Conservation (phyloP, 2,113 vertebrate species). For the Gavia stellata region DNA sequence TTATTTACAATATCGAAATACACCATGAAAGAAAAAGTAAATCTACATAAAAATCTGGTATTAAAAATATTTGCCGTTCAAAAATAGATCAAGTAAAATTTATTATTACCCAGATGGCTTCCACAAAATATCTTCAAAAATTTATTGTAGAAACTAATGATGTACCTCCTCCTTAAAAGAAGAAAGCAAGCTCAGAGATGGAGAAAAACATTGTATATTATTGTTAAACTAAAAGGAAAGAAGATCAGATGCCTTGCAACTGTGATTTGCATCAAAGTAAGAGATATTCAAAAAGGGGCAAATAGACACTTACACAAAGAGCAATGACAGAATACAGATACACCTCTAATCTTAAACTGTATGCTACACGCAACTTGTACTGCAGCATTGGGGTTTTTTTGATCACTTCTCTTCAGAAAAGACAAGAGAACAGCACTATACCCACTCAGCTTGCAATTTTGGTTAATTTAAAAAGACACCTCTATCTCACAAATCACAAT, state of each 20-base stretch:
- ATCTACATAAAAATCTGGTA: neutral
- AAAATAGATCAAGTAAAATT: neutral
- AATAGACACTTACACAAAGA: neutral
- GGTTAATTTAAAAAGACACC: neutral
- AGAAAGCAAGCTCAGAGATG: neutral
- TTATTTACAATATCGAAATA: neutral
- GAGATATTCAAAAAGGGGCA: neutral
- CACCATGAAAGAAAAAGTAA: neutral
- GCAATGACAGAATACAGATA: neutral
- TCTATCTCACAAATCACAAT: neutral
- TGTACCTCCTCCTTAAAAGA: neutral
- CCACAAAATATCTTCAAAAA: neutral
- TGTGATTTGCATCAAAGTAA: neutral
- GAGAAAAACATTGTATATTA: neutral
- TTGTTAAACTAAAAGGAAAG: neutral
- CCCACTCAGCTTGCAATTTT: neutral
- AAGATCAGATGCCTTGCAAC: neutral
- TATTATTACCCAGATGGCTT: neutral
- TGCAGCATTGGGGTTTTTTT: neutral
- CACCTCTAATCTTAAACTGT: neutral
- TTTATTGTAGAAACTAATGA: neutral
- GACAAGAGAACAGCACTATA: neutral
- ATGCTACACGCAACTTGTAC: neutral
- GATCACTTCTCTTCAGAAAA: neutral
- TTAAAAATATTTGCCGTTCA: neutral